phyloP scores from a whole-genome alignment of 2,113 vertebrate species.

The Oryzias melastigma region DNA sequence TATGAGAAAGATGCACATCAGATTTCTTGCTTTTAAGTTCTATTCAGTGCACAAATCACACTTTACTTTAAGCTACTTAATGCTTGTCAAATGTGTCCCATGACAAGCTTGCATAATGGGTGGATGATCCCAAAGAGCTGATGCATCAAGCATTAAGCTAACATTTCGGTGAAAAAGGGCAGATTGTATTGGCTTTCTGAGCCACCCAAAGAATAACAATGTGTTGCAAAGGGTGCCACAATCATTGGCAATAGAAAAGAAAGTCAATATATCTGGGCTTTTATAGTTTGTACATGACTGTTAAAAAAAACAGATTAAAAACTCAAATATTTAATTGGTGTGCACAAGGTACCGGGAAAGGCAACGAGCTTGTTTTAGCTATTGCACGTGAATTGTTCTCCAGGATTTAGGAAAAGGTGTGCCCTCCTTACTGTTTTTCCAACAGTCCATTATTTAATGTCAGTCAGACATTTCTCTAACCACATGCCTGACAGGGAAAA shows the following conservation, averaged over 20 bases:
- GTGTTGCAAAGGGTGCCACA: neutral
- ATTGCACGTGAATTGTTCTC: constrained; percentile 3
- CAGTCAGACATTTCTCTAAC: constrained; percentile 4
- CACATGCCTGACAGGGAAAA: neutral
- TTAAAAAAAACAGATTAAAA: constrained; percentile 4
- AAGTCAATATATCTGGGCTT: constrained; percentile 33
- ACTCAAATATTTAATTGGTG: constrained; percentile 48
- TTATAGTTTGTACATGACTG: constrained; percentile 23
- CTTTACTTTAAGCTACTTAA: neutral
- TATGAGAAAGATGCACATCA: neutral
- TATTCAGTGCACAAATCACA: neutral
- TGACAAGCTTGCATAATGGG: constrained; percentile 24
- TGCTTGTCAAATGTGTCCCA: neutral
- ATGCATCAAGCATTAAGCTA: constrained; percentile 16
- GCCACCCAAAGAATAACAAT: constrained; percentile 10
- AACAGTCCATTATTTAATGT: neutral
- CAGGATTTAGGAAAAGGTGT: constrained; percentile 29
- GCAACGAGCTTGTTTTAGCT: neutral
- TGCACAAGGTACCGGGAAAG: constrained; percentile 17
- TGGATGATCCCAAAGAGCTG: neutral
- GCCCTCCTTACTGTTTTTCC: neutral
- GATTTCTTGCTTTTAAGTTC: neutral
- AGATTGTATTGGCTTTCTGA: constrained; percentile 35
- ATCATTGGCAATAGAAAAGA: neutral
- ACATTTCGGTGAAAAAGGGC: constrained; percentile 1